These are phyloP conservation scores for Benthosema pterotum DNA, from an alignment of 2,797 vertebrate species.

Conservation along the genomic window DNA sequence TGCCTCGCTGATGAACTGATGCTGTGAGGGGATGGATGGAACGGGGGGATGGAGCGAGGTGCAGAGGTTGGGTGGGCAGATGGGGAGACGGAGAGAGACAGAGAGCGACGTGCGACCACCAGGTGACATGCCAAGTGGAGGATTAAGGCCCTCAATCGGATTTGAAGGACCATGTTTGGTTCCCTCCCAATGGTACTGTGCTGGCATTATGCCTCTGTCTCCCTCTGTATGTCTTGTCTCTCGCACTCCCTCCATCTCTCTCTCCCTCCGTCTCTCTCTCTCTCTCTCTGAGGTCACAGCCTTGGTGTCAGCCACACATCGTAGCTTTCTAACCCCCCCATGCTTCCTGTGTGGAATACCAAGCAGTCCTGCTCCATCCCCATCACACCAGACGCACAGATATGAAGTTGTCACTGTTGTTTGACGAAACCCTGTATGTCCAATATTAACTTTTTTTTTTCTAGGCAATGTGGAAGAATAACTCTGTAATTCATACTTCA, in stretches of 20 bases:
- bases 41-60: constrained; percentile 4
- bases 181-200: neutral
- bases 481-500: too few relatives aligned
- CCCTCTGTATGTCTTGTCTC: neutral
- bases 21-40: constrained; percentile 24
- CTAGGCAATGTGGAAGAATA: too few relatives aligned
- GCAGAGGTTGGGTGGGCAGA: too few relatives aligned
- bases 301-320: too few relatives aligned
- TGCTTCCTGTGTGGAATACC: too few relatives aligned
- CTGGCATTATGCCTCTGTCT: too few relatives aligned
- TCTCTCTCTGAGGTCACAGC: neutral
- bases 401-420: too few relatives aligned
- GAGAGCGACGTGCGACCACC: neutral
- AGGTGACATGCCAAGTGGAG: neutral
- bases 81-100: constrained; percentile 32
- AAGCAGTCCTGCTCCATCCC: too few relatives aligned
- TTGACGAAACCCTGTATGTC: too few relatives aligned
- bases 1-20: constrained; percentile 62
- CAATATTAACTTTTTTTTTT: too few relatives aligned
- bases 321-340: too few relatives aligned
- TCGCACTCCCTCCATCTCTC: neutral
- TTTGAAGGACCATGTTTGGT: neutral
- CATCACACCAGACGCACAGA: too few relatives aligned
- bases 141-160: constrained; percentile 2
- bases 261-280: neutral